Evolutionary conservation across 2,113 vertebrate species (phyloP).

Genomic region (Pituophis catenifer): DNA sequence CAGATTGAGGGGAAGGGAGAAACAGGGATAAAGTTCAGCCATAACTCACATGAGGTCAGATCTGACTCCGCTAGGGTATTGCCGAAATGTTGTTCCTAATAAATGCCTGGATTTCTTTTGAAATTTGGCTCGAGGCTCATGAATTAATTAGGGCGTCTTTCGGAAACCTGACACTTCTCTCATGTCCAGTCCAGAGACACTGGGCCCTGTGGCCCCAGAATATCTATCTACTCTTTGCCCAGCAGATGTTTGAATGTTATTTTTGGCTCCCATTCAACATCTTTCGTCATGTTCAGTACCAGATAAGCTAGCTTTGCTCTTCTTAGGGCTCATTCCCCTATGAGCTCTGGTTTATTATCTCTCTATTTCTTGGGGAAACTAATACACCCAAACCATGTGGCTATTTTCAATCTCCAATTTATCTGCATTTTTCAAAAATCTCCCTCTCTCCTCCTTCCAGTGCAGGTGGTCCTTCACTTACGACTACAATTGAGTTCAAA

Average conservation of each 20-base stretch:
- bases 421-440: neutral
- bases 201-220: neutral
- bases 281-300: neutral
- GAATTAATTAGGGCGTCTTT: too few species aligned
- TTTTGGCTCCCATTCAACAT: neutral
- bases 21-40: too few species aligned
- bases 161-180: neutral
- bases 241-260: neutral
- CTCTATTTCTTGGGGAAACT: neutral
- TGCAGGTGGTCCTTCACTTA: neutral
- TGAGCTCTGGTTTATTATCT: neutral
- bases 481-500: neutral
- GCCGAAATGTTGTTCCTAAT: too few species aligned
- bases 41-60: too few species aligned
- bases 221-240: neutral
- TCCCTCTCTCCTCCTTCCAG: neutral
- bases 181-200: neutral
- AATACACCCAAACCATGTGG: neutral
- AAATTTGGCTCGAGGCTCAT: too few species aligned
- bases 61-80: too few species aligned
- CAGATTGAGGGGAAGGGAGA: too few species aligned
- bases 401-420: neutral
- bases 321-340: neutral
- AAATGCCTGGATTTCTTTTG: too few species aligned
- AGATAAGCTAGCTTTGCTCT: neutral